Conservation (phyloP, 2,113 vertebrate species). For the Aramus guarauna region DNA sequence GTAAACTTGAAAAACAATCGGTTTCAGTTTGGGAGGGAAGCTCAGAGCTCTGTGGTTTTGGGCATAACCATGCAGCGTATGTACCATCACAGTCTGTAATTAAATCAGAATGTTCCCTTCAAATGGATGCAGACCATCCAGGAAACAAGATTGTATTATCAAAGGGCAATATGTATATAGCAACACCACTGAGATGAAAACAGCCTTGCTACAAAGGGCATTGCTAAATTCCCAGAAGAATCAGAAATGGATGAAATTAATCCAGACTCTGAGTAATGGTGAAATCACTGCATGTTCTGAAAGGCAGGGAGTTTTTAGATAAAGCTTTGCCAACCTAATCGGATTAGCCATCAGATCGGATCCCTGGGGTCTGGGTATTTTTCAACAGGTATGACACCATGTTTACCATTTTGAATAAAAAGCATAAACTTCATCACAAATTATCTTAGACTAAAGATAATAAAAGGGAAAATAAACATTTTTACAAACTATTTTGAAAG, state of each 20-base stretch:
- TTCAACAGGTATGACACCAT: neutral
- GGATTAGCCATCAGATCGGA: neutral
- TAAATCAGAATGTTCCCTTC: neutral
- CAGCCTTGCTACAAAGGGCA: neutral
- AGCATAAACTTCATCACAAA: neutral
- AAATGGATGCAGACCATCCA: neutral
- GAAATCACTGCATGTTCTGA: neutral
- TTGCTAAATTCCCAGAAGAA: neutral
- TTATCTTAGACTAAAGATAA: neutral
- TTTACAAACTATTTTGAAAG: neutral
- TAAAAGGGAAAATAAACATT: neutral
- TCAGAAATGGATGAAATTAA: neutral
- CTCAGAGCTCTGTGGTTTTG: neutral
- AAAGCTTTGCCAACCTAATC: neutral
- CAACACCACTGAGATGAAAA: neutral
- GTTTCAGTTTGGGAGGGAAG: neutral
- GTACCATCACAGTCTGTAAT: neutral
- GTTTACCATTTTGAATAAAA: neutral
- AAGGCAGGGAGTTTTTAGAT: neutral
- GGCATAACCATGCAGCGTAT: neutral
- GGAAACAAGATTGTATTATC: neutral
- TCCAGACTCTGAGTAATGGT: neutral
- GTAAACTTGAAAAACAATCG: neutral
- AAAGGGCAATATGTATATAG: neutral
- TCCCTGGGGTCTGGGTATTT: neutral